A percentile compares a stretch with the other conserved stretches of the same genome.
Conservation (phyloP, 2,113 vertebrate species). For the Gobio gobio region DNA sequence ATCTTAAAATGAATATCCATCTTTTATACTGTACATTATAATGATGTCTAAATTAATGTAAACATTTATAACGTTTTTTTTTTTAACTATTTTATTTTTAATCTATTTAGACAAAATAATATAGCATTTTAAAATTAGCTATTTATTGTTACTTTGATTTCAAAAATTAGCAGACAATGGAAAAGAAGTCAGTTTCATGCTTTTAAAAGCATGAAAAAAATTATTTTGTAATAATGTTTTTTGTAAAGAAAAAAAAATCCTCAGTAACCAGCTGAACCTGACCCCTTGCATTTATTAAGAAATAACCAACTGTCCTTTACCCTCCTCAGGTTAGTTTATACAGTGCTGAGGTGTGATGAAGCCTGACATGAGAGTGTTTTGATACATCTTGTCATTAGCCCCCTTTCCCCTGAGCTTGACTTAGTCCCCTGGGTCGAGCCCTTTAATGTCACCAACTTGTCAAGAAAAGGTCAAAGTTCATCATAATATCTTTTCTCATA, state of each 20-base stretch:
- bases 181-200: neutral
- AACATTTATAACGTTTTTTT: too few species aligned
- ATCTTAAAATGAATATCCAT: neutral
- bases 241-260: neutral
- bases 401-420: constrained; percentile 42
- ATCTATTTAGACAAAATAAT: neutral
- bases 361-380: constrained; percentile 51
- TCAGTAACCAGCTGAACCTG: neutral
- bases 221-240: neutral
- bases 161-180: neutral
- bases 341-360: constrained; percentile 12
- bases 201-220: neutral
- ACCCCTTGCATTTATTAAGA: neutral
- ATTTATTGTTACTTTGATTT: neutral
- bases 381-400: constrained; percentile 34
- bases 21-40: neutral
- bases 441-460: constrained; percentile 3
- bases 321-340: neutral
- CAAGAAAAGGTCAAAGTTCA: constrained; percentile 63
- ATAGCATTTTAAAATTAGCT: neutral
- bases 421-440: constrained; percentile 43
- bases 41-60: too few species aligned
- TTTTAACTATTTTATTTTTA: neutral
- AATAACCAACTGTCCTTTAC: constrained; percentile 25
- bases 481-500: constrained; percentile 45